These are phyloP conservation scores for Chalcis sispes DNA, from an alignment of 2,888 invertebrate species.

Conservation along the genomic window DNA sequence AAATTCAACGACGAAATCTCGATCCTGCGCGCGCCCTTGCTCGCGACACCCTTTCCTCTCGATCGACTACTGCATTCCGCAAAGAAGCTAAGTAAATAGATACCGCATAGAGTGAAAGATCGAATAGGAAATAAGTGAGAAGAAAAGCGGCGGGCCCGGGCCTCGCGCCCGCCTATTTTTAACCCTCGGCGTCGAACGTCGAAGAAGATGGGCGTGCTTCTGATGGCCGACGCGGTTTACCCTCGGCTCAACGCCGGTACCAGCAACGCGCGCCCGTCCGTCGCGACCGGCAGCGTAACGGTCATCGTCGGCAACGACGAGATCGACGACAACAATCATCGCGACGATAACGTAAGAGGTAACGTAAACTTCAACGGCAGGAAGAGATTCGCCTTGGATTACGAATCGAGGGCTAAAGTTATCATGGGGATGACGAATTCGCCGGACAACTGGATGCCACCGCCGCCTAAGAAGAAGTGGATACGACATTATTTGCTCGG, in stretches of 20 bases:
- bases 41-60: too few relatives aligned
- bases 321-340: constrained; percentile 47
- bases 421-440: constrained; percentile 58
- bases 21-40: too few relatives aligned
- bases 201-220: constrained; percentile 73
- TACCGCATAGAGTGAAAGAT: too few relatives aligned
- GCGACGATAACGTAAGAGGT: constrained; percentile 57
- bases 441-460: constrained; percentile 74
- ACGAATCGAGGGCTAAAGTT: constrained; percentile 59
- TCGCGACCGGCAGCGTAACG: constrained; percentile 1
- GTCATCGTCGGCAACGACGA: constrained; percentile 54
- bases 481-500: constrained; percentile 83
- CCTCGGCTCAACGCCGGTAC: constrained; percentile 54
- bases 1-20: too few relatives aligned
- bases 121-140: too few relatives aligned
- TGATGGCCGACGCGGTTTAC: constrained; percentile 68
- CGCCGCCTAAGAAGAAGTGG: constrained; percentile 86
- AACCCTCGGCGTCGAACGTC: background rate
- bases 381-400: constrained; percentile 57
- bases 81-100: too few relatives aligned
- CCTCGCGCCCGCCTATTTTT: background rate
- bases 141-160: background rate
- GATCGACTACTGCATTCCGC: too few relatives aligned
- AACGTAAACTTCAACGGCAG: constrained; percentile 56
- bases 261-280: constrained; percentile 31